Base-by-base conservation (phyloP, 2,113 vertebrate genomes). In the Miniopterus natalensis region DNA sequence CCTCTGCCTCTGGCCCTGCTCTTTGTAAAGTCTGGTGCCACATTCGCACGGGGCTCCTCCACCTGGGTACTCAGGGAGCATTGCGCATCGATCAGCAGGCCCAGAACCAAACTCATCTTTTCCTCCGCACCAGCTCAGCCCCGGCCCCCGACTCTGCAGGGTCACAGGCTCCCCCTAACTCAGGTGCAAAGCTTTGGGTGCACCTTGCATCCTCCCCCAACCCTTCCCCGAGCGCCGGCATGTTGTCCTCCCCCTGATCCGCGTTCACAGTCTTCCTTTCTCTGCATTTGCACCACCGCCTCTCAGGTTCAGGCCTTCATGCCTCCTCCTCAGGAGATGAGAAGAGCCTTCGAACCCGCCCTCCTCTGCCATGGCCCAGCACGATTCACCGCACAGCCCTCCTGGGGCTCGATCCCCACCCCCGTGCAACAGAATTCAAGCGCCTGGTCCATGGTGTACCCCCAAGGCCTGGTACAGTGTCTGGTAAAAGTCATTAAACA, bases 31-130 rank as follows among this genome's bases (percentile, higher is more conserved):
- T 40, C 73, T 53, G 29, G 25, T 31, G 51, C 74, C 79, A 88
- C 3, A 3, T 78, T 90, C 63, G 36, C 66, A 36, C 20, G 75
- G 25, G 84, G n/a, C 57, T 66, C 65, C n/a, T 59, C 90, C 47
- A 84, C 81, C 51, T 81, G 23, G 61, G 45, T 10, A 71, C 21
- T 57, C 53, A 59, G 88, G 75, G 11, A 94, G 66, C 15, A 15
- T 65, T 7, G 6, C 25, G 42, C 88, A 86, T 83, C 74, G 63
- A 57, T 84, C 85, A 53, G 31, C 71, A 17, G 18, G 51, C 81
- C 93, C 66, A 36, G 75, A 92, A 96, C 65, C 83, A 88, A 63
- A 49, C 57, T 11, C 8, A 1, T 87, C 36, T 49, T 96, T 74
- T 17, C 29, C 47, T 61, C 40, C 17, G 40, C 47, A n/a, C 17